Evolutionary conservation across 1,140 invertebrate species (phyloP).

Genomic region (Drosophila funebris): DNA sequence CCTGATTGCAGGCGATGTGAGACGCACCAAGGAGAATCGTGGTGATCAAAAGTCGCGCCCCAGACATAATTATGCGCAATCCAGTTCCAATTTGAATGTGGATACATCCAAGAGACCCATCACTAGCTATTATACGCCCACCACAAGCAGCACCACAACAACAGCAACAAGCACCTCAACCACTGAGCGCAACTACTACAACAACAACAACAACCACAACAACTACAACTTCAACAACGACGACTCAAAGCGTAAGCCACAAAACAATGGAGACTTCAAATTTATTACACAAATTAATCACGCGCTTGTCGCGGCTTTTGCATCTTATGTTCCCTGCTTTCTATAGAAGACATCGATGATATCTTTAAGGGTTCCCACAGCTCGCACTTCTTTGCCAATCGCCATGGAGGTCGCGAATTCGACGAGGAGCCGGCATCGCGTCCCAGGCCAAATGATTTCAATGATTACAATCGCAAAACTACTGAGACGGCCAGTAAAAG

Average conservation of each 20-base stretch:
- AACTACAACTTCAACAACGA: conserved; percentile 67
- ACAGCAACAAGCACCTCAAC: conserved; percentile 55
- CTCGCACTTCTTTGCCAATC: conserved; percentile 87
- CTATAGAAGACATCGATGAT: conserved; percentile 84
- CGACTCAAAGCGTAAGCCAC: conserved; percentile 77
- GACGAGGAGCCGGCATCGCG: conserved; percentile 80
- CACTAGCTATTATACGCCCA: conserved; percentile 82
- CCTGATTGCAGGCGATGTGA: conserved; percentile 70
- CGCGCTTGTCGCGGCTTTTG: conserved; percentile 19
- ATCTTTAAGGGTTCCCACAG: conserved; percentile 87
- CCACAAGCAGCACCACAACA: conserved; percentile 54
- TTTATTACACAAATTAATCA: conserved; percentile 68
- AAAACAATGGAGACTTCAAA: conserved; percentile 54
- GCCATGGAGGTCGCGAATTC: conserved; percentile 85
- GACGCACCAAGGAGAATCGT: conserved; percentile 76
- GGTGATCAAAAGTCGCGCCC: conserved; percentile 73
- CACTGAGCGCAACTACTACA: conserved; percentile 68
- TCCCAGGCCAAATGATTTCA: conserved; percentile 65
- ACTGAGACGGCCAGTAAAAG: conserved; percentile 51
- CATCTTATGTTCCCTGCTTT: conserved; percentile 2
- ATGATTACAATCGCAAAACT: conserved; percentile 69
- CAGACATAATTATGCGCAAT: conserved; percentile 60
- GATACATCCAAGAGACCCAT: conserved; percentile 70
- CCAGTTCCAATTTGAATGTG: conserved; percentile 52
- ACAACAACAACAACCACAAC: conserved; percentile 46